Evolutionary conservation across 2,113 vertebrate species (phyloP).

Genomic region (Xerus inauris): DNA sequence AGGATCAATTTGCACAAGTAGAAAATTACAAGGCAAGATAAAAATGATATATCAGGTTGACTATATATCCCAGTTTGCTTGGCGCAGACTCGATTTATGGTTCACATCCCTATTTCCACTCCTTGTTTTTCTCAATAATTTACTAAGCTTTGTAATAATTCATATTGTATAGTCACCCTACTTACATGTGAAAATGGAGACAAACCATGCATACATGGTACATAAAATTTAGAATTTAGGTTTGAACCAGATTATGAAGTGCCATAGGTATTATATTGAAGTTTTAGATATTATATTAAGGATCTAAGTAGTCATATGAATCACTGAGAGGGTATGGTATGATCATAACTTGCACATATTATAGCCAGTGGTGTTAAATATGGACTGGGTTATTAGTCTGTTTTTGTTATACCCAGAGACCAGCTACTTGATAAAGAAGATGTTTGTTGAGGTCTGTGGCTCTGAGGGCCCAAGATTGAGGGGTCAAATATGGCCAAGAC

Average conservation of each 20-base stretch:
- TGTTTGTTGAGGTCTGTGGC: background rate
- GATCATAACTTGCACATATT: background rate
- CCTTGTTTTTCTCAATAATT: background rate
- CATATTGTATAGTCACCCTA: too few species aligned
- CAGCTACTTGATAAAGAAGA: background rate
- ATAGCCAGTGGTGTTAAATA: background rate
- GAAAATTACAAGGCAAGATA: background rate
- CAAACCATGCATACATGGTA: background rate
- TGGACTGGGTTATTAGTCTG: too few species aligned
- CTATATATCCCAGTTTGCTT: background rate
- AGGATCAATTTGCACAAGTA: background rate
- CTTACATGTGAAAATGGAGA: background rate
- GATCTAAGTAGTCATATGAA: background rate
- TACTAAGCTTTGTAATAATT: background rate
- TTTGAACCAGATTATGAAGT: background rate
- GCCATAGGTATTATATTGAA: background rate
- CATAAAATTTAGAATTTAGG: background rate
- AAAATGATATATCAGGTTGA: background rate
- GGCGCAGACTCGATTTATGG: background rate
- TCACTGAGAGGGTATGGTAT: background rate
- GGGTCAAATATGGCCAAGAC: background rate
- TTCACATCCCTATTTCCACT: background rate
- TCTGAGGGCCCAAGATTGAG: background rate
- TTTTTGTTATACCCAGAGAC: too few species aligned
- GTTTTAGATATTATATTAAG: background rate